Conservation (phyloP, 2,888 invertebrate genomes). For the Halictus quadricinctus region DNA sequence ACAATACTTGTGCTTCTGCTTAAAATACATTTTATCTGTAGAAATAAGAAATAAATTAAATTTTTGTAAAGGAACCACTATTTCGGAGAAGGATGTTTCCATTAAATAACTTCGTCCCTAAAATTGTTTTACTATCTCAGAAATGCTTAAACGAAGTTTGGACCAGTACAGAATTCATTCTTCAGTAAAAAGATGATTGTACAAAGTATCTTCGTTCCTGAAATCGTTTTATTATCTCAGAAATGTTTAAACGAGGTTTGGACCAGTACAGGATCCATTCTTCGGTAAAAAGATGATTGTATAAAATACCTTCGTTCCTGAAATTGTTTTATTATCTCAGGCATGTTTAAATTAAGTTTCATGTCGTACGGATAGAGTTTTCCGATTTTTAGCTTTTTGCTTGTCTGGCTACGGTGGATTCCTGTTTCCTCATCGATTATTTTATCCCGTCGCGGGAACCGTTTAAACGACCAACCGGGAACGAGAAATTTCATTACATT, state of each 20-base stretch:
- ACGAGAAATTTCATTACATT: conserved; percentile 49
- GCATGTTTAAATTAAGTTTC: not conserved
- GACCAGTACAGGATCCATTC: not conserved
- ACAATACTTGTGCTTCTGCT: not conserved
- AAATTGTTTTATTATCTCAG: not conserved
- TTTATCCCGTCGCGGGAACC: conserved; percentile 10
- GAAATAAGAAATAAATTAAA: not conserved
- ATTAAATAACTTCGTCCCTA: not conserved
- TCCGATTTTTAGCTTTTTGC: not conserved
- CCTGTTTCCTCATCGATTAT: conserved; percentile 10
- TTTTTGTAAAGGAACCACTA: not conserved
- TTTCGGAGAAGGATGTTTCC: not conserved
- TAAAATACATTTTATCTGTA: not conserved
- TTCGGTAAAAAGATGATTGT: not conserved
- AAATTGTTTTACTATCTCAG: not conserved
- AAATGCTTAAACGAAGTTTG: not conserved
- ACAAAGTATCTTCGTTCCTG: not conserved
- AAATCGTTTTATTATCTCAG: not conserved
- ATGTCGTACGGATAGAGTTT: not conserved
- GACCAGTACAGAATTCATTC: not conserved
- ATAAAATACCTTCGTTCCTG: not conserved
- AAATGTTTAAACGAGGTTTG: not conserved
- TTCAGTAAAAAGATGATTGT: not conserved
- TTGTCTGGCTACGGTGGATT: not conserved
- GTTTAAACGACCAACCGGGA: conserved; percentile 19